Evolutionary conservation across 2,113 vertebrate species (phyloP).

Genomic region (Ailuropoda melanoleuca): DNA sequence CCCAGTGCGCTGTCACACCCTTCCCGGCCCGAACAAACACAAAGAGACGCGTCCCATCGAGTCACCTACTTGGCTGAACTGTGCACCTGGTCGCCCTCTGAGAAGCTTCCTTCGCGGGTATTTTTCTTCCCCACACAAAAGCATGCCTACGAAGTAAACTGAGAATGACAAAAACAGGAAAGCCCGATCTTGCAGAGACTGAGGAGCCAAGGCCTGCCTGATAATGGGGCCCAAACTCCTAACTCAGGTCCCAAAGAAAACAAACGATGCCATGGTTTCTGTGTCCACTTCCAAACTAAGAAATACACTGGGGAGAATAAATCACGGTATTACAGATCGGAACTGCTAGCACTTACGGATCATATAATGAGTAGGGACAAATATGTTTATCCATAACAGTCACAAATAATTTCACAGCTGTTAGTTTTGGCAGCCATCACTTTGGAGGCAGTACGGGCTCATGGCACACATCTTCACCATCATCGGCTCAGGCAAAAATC

Average conservation of each 20-base stretch:
- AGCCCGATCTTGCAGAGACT: not conserved
- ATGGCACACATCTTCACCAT: not conserved
- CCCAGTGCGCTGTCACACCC: slow-evolving; percentile 57
- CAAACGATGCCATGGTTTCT: not conserved
- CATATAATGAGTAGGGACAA: not conserved
- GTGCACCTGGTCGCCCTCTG: slow-evolving; percentile 48
- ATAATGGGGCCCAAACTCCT: not conserved
- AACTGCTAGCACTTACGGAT: not conserved
- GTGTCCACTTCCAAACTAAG: not conserved
- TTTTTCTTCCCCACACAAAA: slow-evolving; percentile 50
- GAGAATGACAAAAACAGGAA: slow-evolving; percentile 53
- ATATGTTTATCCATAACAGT: not conserved
- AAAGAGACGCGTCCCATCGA: slow-evolving; percentile 58
- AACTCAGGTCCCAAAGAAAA: not conserved
- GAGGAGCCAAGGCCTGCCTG: not conserved
- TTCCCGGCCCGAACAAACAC: slow-evolving; percentile 75
- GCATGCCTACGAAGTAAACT: not conserved
- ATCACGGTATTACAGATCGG: not conserved
- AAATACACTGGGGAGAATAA: not conserved
- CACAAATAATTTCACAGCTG: slow-evolving; percentile 63
- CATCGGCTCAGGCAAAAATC: not conserved
- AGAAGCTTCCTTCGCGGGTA: slow-evolving; percentile 10
- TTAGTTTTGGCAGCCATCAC: not conserved
- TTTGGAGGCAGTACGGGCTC: not conserved
- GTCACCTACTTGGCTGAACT: slow-evolving; percentile 56